Conservation (phyloP, 2,797 vertebrate species). For the Amniataba percoides region DNA sequence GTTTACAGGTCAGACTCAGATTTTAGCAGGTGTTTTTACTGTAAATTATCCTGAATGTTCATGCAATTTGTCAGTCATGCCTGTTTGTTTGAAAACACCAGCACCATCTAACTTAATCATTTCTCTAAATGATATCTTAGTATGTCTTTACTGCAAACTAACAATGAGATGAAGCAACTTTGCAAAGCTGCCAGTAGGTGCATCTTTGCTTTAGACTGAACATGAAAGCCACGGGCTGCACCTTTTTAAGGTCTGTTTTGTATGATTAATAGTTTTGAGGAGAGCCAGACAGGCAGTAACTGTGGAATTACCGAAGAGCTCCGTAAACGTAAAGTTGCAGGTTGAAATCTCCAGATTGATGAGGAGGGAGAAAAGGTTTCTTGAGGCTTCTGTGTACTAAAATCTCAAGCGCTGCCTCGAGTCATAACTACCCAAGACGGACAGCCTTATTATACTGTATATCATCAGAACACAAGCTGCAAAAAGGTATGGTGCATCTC, state of each 20-base stretch:
- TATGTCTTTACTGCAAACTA: conserved; percentile 6
- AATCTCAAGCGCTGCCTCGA: conserved; percentile 49
- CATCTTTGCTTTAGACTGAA: conserved; percentile 23
- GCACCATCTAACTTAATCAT: not conserved
- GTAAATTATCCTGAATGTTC: not conserved
- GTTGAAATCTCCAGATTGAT: conserved; percentile 71
- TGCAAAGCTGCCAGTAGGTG: conserved; percentile 16
- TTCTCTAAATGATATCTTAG: not conserved
- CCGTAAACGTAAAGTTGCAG: conserved; percentile 61
- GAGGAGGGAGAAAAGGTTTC: conserved; percentile 57
- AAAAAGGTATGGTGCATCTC: conserved; percentile 72
- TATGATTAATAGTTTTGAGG: conserved; percentile 59
- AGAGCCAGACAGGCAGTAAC: conserved; percentile 59
- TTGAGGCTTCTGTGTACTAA: conserved; percentile 67
- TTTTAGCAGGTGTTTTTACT: not conserved
- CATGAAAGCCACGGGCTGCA: conserved; percentile 20
- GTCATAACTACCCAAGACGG: conserved; percentile 73
- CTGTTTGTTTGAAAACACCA: not conserved
- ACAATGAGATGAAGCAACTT: conserved; percentile 9
- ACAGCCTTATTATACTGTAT: conserved; percentile 79
- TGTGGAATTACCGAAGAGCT: conserved; percentile 59
- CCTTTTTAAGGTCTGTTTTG: conserved; percentile 37
- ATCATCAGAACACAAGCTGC: conserved; percentile 75
- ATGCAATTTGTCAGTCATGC: not conserved
- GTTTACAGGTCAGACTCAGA: not conserved